Percentiles rank a stretch among this genome's conserved stretches.
Conservation (phyloP, 2,113 vertebrate genomes). For the Corythornis madagascariensis region DNA sequence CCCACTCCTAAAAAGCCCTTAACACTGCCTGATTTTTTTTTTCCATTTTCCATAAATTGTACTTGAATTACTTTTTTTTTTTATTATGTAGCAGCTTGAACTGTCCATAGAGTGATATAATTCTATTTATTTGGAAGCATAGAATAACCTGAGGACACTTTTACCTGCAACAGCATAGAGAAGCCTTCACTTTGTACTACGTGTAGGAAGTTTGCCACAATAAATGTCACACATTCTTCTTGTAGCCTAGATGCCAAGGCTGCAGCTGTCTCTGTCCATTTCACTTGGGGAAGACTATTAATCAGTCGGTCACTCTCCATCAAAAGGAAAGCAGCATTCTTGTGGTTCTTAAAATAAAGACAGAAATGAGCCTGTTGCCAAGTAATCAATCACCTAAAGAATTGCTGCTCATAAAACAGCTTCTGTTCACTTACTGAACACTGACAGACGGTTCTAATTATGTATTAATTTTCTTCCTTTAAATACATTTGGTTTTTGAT, state of each 20-base stretch:
- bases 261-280: conserved; percentile 87
- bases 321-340: conserved; percentile 84
- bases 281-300: conserved; percentile 88
- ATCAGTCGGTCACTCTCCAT: conserved; percentile 88
- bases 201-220: conserved; percentile 82
- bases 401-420: neutral
- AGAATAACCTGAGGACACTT: neutral
- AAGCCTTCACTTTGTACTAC: conserved; percentile 84
- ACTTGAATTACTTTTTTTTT: no score
- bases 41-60: no score
- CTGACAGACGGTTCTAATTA: neutral
- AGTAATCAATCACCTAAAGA: neutral
- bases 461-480: neutral
- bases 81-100: neutral
- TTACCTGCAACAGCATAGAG: conserved; percentile 84
- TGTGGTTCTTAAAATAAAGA: conserved; percentile 79
- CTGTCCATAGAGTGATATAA: neutral
- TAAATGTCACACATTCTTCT: conserved; percentile 82
- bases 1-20: neutral
- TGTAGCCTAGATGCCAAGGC: conserved; percentile 83
- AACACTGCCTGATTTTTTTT: neutral
- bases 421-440: neutral
- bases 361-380: conserved; percentile 42
- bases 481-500: neutral
- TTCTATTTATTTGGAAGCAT: neutral